Evolutionary conservation across 2,113 vertebrate species (phyloP), one percentile per base, ranked within the genome.

Genomic region (Phyllostomus hastatus): DNA sequence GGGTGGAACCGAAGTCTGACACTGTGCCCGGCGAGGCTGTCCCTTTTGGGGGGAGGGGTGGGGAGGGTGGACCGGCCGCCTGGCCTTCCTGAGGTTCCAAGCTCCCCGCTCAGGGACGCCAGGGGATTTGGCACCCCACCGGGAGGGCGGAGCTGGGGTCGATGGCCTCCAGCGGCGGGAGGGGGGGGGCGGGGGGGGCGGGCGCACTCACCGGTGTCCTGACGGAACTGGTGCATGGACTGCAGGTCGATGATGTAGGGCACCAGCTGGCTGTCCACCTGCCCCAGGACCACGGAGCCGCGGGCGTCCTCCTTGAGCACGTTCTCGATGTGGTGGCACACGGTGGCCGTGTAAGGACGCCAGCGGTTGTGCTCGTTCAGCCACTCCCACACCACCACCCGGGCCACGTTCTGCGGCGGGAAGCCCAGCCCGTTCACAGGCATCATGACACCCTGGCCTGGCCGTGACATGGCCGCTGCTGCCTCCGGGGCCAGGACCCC

Each of bases 381-480:
- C 99, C 99, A 99, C 97, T 99, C 99, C 99, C 99, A 99, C 83
- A 99, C 99, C 98, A 99, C 99, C 95, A 99, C 99, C 2, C 99
- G 98, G 96, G 99, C 99, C 98, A 99, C 98, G 95, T 99, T 99
- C 75, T 99, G 99, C 7, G 99, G 99, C 0, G 99, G 99, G 98
- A 99, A 99, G 50, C 99, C 99, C 97, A 99, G 97, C 24, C 98
- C 98, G 4, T 50, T 94, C 0, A 95, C 95, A 0, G 98, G 91
- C 87, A 98, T 87, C 97, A 98, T 95, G 75, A 97, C 96, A 35
- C 98, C 98, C 0, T 98, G 91, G 93, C 98, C 96, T 67, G 97
- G 98, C 94, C 98, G 97, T 0, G 98, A 98, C 99, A 99, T 99
- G 97, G 90, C 52, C 46, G 28, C 92, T 10, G 46, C 17, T 0